These are phyloP conservation scores for Tribolium castaneum DNA, from an alignment of 1,140 invertebrate species.

Conservation along the genomic window DNA sequence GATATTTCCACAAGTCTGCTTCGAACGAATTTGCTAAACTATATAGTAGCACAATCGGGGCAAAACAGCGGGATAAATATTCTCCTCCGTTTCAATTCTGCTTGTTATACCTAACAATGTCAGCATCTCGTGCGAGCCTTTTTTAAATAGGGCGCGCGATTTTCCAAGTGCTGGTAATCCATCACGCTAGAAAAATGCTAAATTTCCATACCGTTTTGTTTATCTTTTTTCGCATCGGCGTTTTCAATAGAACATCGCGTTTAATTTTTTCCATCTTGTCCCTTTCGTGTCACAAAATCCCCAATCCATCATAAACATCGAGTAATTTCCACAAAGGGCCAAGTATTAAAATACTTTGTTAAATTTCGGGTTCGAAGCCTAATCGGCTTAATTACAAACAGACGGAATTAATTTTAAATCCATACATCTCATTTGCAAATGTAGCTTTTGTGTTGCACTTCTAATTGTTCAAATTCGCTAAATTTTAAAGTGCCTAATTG, in stretches of 20 bases:
- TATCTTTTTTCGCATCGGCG: neutral
- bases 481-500: constrained; percentile 24
- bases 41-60: neutral
- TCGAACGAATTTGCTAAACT: neutral
- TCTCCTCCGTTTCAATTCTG: neutral
- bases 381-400: neutral
- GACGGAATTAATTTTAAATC: constrained; percentile 1
- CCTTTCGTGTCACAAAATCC: neutral
- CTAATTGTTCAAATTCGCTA: constrained; percentile 16
- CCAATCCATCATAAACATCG: constrained; percentile 10
- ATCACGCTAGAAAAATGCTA: neutral
- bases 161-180: neutral
- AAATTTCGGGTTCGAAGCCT: neutral
- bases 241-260: neutral
- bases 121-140: neutral
- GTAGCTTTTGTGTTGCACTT: too few species aligned
- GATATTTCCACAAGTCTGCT: constrained; percentile 10
- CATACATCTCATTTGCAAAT: too few species aligned
- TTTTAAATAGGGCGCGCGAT: neutral
- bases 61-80: neutral
- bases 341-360: constrained; percentile 21
- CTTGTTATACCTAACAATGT: neutral
- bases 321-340: constrained; percentile 17
- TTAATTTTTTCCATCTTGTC: neutral
- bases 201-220: neutral